Conservation (phyloP, 2,888 invertebrate species). For the Invenusta paracnida region DNA sequence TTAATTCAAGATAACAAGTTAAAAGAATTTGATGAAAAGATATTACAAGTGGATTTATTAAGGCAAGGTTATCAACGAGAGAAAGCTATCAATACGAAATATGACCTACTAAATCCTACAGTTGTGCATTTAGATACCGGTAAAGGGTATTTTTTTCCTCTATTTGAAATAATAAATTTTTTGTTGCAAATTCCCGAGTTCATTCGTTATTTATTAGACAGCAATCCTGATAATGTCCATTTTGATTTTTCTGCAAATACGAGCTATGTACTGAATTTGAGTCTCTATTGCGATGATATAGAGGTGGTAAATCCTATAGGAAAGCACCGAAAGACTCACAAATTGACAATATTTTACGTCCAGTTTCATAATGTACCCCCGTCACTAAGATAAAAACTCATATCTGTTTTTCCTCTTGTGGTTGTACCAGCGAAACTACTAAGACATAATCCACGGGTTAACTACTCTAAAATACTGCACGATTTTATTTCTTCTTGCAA, state of each 20-base stretch:
- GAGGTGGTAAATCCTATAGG: not conserved
- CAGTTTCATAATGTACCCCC: not conserved
- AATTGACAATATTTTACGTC: constrained; percentile 11
- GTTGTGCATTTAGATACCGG: not conserved
- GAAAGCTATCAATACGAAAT: not conserved
- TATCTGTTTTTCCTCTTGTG: not conserved
- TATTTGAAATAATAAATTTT: not conserved
- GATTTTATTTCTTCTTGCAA: not conserved
- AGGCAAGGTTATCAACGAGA: not conserved
- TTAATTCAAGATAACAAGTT: not conserved
- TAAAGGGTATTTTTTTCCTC: not conserved
- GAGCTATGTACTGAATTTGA: not conserved
- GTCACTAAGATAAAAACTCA: not conserved
- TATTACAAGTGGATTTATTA: not conserved
- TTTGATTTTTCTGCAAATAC: not conserved
- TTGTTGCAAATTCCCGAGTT: not conserved
- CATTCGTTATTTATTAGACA: not conserved
- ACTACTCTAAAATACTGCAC: not conserved
- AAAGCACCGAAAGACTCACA: not conserved
- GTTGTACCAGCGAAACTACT: not conserved
- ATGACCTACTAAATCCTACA: not conserved
- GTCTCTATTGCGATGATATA: constrained; percentile 6
- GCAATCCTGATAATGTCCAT: too few relatives aligned
- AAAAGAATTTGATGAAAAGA: not conserved
- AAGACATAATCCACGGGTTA: not conserved